phyloP scores from a whole-genome alignment of 2,797 vertebrate species.

The Hydrophis major region DNA sequence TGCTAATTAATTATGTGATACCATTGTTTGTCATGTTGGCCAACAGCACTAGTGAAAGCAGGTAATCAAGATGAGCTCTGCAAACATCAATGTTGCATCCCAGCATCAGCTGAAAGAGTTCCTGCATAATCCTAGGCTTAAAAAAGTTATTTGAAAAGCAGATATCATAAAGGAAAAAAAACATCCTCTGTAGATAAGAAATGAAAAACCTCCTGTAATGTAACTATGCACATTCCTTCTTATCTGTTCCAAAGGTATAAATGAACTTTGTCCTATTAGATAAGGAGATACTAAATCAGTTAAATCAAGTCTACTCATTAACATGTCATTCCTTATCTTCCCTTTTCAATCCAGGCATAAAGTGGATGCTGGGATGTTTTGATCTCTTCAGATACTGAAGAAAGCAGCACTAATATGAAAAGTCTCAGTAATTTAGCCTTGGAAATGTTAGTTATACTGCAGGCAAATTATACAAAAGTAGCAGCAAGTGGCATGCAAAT shows the following conservation, averaged over 20 bases:
- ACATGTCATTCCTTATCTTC: constrained; percentile 12
- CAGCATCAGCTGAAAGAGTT: not conserved
- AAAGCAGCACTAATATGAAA: not conserved
- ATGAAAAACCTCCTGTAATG: constrained; percentile 17
- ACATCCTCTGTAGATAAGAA: not conserved
- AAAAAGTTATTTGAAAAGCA: not conserved
- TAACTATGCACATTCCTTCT: not conserved
- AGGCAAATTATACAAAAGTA: not conserved
- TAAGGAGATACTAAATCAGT: constrained; percentile 17
- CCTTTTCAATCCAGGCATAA: constrained; percentile 3
- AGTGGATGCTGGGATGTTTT: not conserved
- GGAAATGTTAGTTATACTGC: not conserved
- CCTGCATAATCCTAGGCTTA: not conserved
- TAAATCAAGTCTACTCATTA: constrained; percentile 21
- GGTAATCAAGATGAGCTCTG: not conserved
- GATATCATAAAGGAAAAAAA: not conserved
- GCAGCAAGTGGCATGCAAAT: not conserved
- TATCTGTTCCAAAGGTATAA: constrained; percentile 10
- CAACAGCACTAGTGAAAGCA: not conserved
- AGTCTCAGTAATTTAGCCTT: not conserved
- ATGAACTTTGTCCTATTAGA: not conserved
- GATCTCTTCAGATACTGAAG: constrained; percentile 10
- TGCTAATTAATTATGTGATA: not conserved
- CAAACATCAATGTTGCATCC: not conserved
- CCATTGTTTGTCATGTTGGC: not conserved